phyloP scores from a whole-genome alignment of 2,113 vertebrate species.

The Uria lomvia region DNA sequence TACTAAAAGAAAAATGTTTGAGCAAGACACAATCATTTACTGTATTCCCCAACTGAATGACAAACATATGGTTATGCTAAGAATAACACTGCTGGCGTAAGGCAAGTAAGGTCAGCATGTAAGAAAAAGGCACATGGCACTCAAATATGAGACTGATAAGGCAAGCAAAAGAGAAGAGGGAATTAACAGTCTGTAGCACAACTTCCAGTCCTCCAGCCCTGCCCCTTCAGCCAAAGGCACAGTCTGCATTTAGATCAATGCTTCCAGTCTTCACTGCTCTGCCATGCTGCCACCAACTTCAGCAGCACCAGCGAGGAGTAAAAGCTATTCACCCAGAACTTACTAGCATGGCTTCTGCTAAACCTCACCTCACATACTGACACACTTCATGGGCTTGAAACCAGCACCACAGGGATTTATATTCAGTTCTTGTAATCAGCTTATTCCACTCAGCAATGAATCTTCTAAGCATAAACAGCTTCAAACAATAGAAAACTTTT shows the following conservation, averaged over 20 bases:
- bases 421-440: neutral
- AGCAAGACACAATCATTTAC: neutral
- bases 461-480: neutral
- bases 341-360: neutral
- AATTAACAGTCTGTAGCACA: neutral
- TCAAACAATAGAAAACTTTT: neutral
- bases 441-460: neutral
- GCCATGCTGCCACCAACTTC: neutral
- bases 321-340: neutral
- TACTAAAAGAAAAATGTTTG: constrained; percentile 68
- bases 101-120: neutral
- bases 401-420: neutral
- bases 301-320: neutral
- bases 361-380: neutral
- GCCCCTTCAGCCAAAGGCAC: neutral
- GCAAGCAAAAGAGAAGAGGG: neutral
- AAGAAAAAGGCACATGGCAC: neutral
- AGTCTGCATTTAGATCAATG: neutral
- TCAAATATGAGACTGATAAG: neutral
- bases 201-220: neutral
- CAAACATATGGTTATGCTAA: neutral
- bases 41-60: neutral
- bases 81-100: neutral
- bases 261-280: neutral
- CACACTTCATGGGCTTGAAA: neutral